A percentile compares a stretch with the other conserved stretches of the same genome.
Evolutionary conservation across 2,888 invertebrate genomes (phyloP).

Genomic region (Archips crataeganus): DNA sequence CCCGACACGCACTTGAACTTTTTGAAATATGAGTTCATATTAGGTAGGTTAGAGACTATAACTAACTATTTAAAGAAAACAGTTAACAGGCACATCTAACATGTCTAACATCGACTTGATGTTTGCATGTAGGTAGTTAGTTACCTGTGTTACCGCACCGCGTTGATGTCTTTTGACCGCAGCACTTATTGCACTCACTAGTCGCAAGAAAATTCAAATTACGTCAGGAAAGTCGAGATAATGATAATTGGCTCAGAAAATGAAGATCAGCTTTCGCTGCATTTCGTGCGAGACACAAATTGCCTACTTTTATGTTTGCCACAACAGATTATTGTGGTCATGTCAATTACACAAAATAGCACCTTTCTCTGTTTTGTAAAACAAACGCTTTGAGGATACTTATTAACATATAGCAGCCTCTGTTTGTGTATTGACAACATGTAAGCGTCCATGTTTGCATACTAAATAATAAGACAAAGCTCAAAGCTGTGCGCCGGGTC

Average conservation of each 20-base stretch:
- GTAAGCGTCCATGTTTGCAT: constrained; percentile 37
- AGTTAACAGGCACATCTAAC: too few species aligned
- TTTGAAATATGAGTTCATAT: too few species aligned
- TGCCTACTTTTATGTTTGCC: constrained; percentile 35
- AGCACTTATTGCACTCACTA: constrained; percentile 1
- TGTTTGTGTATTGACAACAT: constrained; percentile 40
- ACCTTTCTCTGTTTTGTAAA: constrained; percentile 38
- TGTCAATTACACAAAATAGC: constrained; percentile 37
- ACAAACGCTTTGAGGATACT: constrained; percentile 27
- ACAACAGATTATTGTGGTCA: constrained; percentile 34
- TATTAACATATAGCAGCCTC: constrained; percentile 32
- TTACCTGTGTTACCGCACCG: constrained; percentile 6
- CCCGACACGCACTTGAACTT: too few species aligned
- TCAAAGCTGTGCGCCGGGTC: constrained; percentile 30
- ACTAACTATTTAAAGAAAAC: too few species aligned
- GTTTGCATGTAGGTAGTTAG: too few species aligned
- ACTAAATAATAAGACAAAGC: constrained; percentile 41
- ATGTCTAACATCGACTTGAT: too few species aligned
- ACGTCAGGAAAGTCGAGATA: constrained; percentile 12
- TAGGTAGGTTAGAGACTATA: too few species aligned
- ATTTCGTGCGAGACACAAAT: constrained; percentile 40
- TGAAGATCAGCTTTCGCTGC: constrained; percentile 20
- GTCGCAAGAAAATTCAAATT: constrained; percentile 4
- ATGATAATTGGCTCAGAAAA: constrained; percentile 28
- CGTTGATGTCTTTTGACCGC: constrained; percentile 44